phyloP scores from a whole-genome alignment of 2,113 vertebrate genomes.

The Cyanoderma ruficeps region DNA sequence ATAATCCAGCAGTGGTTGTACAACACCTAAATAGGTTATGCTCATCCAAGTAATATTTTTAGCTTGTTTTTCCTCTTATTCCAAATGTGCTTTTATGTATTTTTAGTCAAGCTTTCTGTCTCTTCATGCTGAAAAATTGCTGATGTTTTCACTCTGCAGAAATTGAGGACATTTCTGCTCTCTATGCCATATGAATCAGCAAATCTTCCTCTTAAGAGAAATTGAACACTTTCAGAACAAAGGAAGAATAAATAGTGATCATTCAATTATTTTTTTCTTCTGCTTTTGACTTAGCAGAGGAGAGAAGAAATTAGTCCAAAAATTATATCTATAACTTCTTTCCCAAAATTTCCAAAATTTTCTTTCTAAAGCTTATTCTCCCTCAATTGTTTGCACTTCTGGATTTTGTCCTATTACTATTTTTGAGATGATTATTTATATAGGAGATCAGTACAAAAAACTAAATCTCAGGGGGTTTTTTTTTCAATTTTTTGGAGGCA shows the following conservation, averaged over 20 bases:
- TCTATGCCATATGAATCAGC: constrained; percentile 64
- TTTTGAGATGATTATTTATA: not conserved
- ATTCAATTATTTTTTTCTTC: not conserved
- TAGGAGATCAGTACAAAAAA: not conserved
- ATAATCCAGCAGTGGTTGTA: constrained; percentile 8
- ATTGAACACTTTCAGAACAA: not conserved
- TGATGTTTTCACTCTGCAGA: constrained; percentile 49
- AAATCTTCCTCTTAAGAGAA: constrained; percentile 24
- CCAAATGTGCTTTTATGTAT: constrained; percentile 54
- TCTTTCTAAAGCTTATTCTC: not conserved
- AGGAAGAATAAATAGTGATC: constrained; percentile 14
- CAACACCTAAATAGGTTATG: constrained; percentile 57
- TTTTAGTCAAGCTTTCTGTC: constrained; percentile 63
- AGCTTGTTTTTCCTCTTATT: constrained; percentile 38
- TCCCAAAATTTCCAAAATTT: not conserved
- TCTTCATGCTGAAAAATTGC: constrained; percentile 70
- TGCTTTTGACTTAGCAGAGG: not conserved
- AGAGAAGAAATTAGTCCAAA: not conserved
- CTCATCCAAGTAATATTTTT: constrained; percentile 51
- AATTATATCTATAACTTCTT: not conserved
- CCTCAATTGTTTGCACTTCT: not conserved
- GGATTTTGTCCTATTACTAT: not conserved
- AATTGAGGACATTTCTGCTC: constrained; percentile 50
- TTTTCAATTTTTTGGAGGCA: not conserved
- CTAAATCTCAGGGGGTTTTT: not conserved